These are phyloP conservation scores for Hippoglossus hippoglossus DNA, from an alignment of 2,797 vertebrate species.

Conservation along the genomic window DNA sequence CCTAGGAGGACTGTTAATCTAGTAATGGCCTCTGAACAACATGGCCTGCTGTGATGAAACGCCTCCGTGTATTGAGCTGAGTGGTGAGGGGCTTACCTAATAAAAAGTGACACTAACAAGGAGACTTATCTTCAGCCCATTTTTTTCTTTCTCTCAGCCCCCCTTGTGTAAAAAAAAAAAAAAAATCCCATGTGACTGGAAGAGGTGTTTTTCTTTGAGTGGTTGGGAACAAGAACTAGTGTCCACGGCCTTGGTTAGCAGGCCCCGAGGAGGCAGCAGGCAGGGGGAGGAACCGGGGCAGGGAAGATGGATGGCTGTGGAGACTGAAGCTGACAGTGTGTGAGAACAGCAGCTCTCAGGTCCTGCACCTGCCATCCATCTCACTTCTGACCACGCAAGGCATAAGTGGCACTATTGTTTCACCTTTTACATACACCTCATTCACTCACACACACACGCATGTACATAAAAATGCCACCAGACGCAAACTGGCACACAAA, in stretches of 20 bases:
- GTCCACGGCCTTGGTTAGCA: conserved; percentile 66
- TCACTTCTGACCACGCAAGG: conserved; percentile 73
- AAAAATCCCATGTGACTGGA: conserved; percentile 40
- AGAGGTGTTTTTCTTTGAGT: conserved; percentile 56
- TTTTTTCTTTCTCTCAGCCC: conserved; percentile 15
- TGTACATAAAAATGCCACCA: neutral
- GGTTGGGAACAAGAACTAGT: conserved; percentile 44
- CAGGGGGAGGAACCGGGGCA: conserved; percentile 59
- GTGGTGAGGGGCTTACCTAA: conserved; percentile 64
- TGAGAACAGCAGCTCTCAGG: conserved; percentile 80
- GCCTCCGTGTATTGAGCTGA: conserved; percentile 65
- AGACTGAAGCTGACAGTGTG: conserved; percentile 78
- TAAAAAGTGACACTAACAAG: conserved; percentile 76
- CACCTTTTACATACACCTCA: conserved; percentile 57
- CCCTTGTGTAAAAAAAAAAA: conserved; percentile 20
- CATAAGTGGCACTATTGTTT: conserved; percentile 65
- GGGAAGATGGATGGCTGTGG: conserved; percentile 79
- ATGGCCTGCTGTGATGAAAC: conserved; percentile 49
- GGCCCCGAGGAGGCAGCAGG: conserved; percentile 61
- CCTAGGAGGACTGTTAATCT: conserved; percentile 59
- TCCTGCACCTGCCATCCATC: conserved; percentile 81
- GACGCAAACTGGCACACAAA: conserved; percentile 9
- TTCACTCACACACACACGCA: conserved; percentile 24
- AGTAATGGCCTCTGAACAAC: conserved; percentile 64
- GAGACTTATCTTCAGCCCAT: conserved; percentile 60